Conservation (phyloP, 2,888 invertebrate species). For the Crepidodera aurea region DNA sequence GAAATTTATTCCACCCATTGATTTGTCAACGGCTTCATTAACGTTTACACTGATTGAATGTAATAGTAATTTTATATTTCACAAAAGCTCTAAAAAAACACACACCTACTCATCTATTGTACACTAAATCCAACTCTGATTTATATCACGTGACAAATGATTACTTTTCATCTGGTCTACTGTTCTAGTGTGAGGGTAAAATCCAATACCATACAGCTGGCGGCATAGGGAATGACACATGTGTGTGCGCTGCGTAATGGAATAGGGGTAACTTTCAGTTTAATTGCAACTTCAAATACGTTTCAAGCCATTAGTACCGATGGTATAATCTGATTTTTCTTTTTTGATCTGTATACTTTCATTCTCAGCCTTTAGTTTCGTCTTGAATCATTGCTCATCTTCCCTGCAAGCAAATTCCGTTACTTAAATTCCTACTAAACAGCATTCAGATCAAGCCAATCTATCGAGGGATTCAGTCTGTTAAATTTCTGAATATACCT, state of each 20-base stretch:
- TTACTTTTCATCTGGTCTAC: conserved; percentile 33
- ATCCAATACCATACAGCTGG: conserved; percentile 41
- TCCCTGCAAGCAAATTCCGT: too few relatives aligned
- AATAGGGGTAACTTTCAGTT: conserved; percentile 35
- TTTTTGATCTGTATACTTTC: too few relatives aligned
- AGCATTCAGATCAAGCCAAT: too few relatives aligned
- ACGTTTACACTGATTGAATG: too few relatives aligned
- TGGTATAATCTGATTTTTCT: conserved; percentile 4
- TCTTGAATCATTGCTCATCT: not conserved
- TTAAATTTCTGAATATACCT: too few relatives aligned
- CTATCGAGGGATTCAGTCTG: too few relatives aligned
- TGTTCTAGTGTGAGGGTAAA: conserved; percentile 35
- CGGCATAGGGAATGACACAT: conserved; percentile 39
- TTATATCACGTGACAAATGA: conserved; percentile 34
- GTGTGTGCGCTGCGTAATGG: conserved; percentile 34
- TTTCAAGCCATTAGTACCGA: conserved; percentile 17
- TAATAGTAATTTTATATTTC: not conserved
- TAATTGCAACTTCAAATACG: conserved; percentile 34
- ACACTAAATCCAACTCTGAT: conserved; percentile 12
- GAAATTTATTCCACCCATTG: too few relatives aligned
- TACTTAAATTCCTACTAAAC: too few relatives aligned
- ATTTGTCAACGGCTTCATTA: too few relatives aligned
- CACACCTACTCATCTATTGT: not conserved
- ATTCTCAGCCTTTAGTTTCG: not conserved
- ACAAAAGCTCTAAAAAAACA: not conserved